Evolutionary conservation across 2,797 vertebrate genomes (phyloP).

Genomic region (Decapterus maruadsi): DNA sequence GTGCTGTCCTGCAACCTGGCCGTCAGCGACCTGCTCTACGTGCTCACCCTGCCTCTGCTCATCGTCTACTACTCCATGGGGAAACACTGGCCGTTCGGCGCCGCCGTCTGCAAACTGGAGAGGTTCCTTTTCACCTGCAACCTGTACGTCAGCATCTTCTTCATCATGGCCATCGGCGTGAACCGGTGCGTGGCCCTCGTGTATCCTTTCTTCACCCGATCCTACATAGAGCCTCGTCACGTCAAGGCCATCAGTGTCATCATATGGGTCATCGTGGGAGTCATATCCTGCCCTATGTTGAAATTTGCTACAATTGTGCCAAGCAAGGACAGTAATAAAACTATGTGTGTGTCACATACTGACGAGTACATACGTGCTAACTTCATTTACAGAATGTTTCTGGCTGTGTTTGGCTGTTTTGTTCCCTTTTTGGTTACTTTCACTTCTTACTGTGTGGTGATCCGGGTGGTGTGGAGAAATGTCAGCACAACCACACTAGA

Average conservation of each 20-base stretch:
- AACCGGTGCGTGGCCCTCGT: slow-evolving; percentile 86
- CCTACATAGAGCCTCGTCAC: slow-evolving; percentile 72
- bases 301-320: slow-evolving; percentile 70
- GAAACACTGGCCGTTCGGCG: slow-evolving; percentile 85
- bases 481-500: slow-evolving; percentile 69
- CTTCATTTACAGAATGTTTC: slow-evolving; percentile 76
- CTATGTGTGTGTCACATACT: slow-evolving; percentile 73
- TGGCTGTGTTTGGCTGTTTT: slow-evolving; percentile 81
- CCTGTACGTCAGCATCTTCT: slow-evolving; percentile 86
- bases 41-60: slow-evolving; percentile 85
- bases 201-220: slow-evolving; percentile 85
- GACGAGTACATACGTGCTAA: neutral
- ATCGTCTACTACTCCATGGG: slow-evolving; percentile 76
- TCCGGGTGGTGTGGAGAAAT: slow-evolving; percentile 81
- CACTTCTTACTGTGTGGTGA: slow-evolving; percentile 80
- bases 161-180: slow-evolving; percentile 89
- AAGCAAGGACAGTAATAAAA: fast-evolving
- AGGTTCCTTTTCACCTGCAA: slow-evolving; percentile 89
- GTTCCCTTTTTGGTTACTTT: slow-evolving; percentile 87
- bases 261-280: slow-evolving; percentile 79
- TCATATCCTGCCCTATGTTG: slow-evolving; percentile 81
- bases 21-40: slow-evolving; percentile 87
- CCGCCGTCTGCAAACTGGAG: slow-evolving; percentile 81
- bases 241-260: slow-evolving; percentile 72
- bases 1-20: slow-evolving; percentile 88